These are phyloP conservation scores for Danio aesculapii DNA, from an alignment of 2,797 vertebrate genomes.

Conservation along the genomic window DNA sequence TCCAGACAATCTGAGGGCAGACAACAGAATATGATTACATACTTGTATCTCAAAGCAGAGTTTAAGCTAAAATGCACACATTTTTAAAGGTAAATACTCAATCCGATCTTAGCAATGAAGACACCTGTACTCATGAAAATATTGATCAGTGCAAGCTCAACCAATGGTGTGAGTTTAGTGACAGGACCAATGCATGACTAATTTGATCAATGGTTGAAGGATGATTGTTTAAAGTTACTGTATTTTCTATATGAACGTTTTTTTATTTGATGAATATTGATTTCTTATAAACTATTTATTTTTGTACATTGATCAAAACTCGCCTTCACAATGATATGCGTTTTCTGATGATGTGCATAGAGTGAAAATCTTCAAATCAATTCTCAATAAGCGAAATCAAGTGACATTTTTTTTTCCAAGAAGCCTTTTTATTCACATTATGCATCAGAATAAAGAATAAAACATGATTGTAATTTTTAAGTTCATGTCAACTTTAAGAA, in stretches of 20 bases:
- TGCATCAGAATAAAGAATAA: too few relatives aligned
- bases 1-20: constrained; percentile 75
- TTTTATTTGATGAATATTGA: background rate
- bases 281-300: background rate
- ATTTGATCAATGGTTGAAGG: background rate
- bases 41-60: background rate
- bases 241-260: background rate
- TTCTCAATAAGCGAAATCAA: background rate
- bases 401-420: background rate
- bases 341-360: background rate
- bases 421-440: background rate
- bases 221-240: background rate
- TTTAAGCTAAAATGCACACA: background rate
- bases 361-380: background rate
- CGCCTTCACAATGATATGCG: background rate
- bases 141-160: background rate
- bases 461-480: background rate
- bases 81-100: background rate
- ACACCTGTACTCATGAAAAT: background rate
- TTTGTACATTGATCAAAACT: background rate
- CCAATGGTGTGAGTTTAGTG: background rate
- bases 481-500: background rate
- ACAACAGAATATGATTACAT: constrained; percentile 1
- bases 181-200: background rate
- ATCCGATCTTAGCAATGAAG: background rate